Percentiles rank a stretch among this genome's conserved stretches.
Conservation (phyloP, 2,797 vertebrate species). For the Craterocephalus amniculus region DNA sequence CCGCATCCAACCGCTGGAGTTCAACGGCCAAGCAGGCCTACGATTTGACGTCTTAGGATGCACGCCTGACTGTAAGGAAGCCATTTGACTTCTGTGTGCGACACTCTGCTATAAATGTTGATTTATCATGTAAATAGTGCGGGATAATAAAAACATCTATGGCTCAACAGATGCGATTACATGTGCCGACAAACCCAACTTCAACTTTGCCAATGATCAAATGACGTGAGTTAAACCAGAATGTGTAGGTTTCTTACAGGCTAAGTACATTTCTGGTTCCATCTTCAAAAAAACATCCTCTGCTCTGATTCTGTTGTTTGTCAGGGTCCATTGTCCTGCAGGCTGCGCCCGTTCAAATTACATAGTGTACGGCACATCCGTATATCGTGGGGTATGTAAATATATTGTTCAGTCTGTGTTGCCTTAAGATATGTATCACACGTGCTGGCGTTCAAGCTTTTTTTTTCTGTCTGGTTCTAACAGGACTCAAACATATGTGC, state of each 20-base stretch:
- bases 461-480: not conserved
- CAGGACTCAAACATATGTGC: constrained; percentile 86
- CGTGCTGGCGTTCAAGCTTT: not conserved
- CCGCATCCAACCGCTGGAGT: constrained; percentile 75
- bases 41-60: constrained; percentile 84
- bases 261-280: not conserved
- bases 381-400: constrained; percentile 80
- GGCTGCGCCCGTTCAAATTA: constrained; percentile 70
- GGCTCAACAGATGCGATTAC: constrained; percentile 77
- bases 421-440: not conserved
- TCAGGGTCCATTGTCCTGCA: constrained; percentile 83
- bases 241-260: not conserved
- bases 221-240: constrained; percentile 71
- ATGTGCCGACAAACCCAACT: constrained; percentile 69
- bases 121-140: not conserved
- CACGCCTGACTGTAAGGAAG: constrained; percentile 77
- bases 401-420: not conserved
- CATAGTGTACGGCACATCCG: constrained; percentile 72
- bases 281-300: not conserved
- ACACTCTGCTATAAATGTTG: not conserved
- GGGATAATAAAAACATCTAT: not conserved
- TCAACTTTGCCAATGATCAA: constrained; percentile 67
- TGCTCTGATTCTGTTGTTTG: constrained; percentile 7
- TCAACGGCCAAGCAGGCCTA: constrained; percentile 70
- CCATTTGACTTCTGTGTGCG: not conserved